Evolutionary conservation across 2,797 vertebrate species (phyloP).

Genomic region (Pseudochaenichthys georgianus): DNA sequence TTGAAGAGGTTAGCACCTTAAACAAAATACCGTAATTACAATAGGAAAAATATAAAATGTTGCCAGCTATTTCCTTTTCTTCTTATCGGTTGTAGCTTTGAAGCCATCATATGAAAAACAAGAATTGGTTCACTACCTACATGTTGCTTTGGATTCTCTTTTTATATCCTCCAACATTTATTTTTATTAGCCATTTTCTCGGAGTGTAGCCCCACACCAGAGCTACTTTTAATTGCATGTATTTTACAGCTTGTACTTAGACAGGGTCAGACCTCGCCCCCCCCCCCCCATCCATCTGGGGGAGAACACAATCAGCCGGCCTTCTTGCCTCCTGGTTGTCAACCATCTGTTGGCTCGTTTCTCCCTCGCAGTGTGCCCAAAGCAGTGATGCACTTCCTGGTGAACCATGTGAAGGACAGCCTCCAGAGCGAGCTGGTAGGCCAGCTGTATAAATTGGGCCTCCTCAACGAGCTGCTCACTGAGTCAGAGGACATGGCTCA

Average conservation of each 20-base stretch:
- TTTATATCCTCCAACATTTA: neutral
- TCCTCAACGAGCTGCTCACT: constrained; percentile 95
- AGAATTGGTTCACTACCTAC: neutral
- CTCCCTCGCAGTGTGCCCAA: constrained; percentile 92
- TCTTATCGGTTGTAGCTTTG: neutral
- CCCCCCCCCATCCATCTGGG: constrained; percentile 21
- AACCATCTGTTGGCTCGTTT: constrained; percentile 56
- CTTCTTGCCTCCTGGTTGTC: constrained; percentile 48
- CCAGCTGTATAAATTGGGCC: constrained; percentile 94
- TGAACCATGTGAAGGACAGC: constrained; percentile 97
- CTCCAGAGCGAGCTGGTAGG: constrained; percentile 98
- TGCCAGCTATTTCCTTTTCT: neutral
- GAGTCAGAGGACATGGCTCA: constrained; percentile 99
- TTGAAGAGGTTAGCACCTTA: no score
- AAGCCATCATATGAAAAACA: neutral
- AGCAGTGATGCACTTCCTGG: constrained; percentile 99
- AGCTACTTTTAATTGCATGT: no score
- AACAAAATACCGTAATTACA: neutral
- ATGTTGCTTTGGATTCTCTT: neutral
- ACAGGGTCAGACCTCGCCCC: constrained; percentile 16
- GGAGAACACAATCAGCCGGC: constrained; percentile 26
- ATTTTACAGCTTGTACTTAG: constrained; percentile 1
- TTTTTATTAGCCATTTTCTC: neutral
- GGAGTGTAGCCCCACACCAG: no score
- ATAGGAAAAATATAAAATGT: neutral